These are phyloP conservation scores for Okamejei kenojei DNA, from an alignment of 2,797 vertebrate genomes.

Conservation along the genomic window DNA sequence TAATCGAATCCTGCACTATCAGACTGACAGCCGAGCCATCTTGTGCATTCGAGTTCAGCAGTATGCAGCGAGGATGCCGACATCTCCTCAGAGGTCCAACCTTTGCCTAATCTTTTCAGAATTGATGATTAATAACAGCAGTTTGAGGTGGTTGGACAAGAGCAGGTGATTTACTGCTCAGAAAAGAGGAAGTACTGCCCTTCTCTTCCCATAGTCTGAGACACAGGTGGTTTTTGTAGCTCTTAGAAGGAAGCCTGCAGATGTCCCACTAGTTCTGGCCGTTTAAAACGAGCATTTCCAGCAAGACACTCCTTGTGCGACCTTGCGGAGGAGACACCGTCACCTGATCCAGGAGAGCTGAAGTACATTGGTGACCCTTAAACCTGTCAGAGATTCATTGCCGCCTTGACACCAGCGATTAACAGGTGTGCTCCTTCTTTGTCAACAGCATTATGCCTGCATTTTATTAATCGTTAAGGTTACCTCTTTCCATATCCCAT, in stretches of 20 bases:
- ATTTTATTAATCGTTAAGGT: neutral
- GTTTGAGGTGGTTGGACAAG: neutral
- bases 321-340: slow-evolving; percentile 43
- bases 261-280: neutral
- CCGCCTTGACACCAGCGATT: neutral
- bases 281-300: neutral
- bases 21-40: neutral
- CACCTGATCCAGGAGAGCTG: neutral
- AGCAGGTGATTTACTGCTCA: neutral
- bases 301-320: slow-evolving; percentile 47
- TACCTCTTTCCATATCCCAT: neutral
- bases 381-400: neutral
- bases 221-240: neutral
- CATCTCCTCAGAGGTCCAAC: no score
- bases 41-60: neutral
- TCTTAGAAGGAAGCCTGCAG: neutral
- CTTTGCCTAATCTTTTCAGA: neutral
- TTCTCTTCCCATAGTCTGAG: neutral
- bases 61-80: no score
- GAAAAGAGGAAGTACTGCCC: neutral
- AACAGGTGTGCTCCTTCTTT: neutral
- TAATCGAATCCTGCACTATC: neutral
- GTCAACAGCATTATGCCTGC: neutral
- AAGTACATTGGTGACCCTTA: neutral
- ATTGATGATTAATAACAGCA: neutral